Evolutionary conservation across 2,113 vertebrate genomes (phyloP), one percentile per base, ranked within the genome.

Genomic region (Neofelis nebulosa): DNA sequence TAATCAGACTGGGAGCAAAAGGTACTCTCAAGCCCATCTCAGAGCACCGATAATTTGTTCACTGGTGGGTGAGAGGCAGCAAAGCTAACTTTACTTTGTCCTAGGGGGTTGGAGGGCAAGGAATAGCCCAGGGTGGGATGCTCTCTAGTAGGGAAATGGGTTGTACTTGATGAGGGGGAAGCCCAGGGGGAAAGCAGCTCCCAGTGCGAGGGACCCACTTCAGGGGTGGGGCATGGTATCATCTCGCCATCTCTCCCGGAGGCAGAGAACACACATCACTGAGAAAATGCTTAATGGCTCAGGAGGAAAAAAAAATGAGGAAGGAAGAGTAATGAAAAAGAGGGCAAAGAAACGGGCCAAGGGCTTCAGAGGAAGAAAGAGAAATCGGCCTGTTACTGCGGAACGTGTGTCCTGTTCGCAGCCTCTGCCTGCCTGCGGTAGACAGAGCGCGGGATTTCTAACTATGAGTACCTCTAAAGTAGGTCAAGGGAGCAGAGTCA

Each of bases 1-100:
- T 61, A 94, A 94, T 88, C 91, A 92, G 38, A 96, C 21, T 79
- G 96, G 52, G 55, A 95, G 80, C 92, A 38, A 95, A 98, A 97
- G 13, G 7, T 94, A 79, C 94, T 76, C 89, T 96, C 33, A 50
- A 83, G 63, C 68, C 69, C 73, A 18, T 79, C 31, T 89, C 27
- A 57, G 89, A 94, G 92, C 93, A 90, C 68, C 0, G 5, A 9
- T 91, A 41, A 93, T 98, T 79, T 91, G 52, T n/a, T 94, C 48
- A 52, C 11, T 91, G 65, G 31, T 7, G 52, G 66, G 21, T 48
- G 71, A 80, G 55, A 79, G 14, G 27, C 55, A 81, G 19, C 31
- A 94, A 96, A 92, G 61, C 84, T 91, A 45, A 94, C 15, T 55
- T 31, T 78, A 91, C 86, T 94, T 91, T 79, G 66, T 50, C 33